Base-by-base conservation (phyloP, 2,888 invertebrate species). In the Nomada lathburiana region DNA sequence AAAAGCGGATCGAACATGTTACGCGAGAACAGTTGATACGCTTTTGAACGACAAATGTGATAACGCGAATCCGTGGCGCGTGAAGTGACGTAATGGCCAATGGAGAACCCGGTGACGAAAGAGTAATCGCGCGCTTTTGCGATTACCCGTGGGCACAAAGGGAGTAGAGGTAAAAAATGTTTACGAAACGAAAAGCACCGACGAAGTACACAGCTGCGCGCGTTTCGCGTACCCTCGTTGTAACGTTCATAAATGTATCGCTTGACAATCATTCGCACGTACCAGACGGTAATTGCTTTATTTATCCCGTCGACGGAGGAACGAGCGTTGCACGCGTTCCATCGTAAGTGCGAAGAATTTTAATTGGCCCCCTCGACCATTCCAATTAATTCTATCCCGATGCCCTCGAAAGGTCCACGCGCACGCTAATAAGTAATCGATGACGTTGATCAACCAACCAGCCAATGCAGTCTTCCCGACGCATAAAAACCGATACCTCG, bases 371-470 rank as follows among this genome's bases (percentile, higher is more conserved):
- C 42, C 57, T 72, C 74, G 75, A 53, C 59, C 80, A 29, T 36
- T 84, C 76, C 85, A 82, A 85, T 87, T 85, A 86, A 84, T 84
- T 82, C 68, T n/a, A 63, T 76, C 57, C 65, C 69, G 52, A 82
- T 70, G 76, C 80, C 70, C 73, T 7, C 2, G 50, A 29, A 57
- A 44, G 60, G 50, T 63, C 60, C 10, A 63, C 59, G 59, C 26
- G 57, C 18, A 50, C 13, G 16, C 50, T 2, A 18, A 16, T 4
- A 50, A 50, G 7, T 36, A 5, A 36, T 36, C 36, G 36, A 36
- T 36, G 36, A 36, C 36, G 36, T 36, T 36, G 36, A 36, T 36
- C 36, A 36, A 36, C 36, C 36, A 36, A 36, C 7, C 26, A 26
- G 26, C 26, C 26, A 26, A 26, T 36, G 7, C 36, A 7, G 36